A percentile compares a stretch with the other conserved stretches of the same genome.
Evolutionary conservation across 2,888 invertebrate genomes (phyloP).

Genomic region (Drosophila stalkeri): DNA sequence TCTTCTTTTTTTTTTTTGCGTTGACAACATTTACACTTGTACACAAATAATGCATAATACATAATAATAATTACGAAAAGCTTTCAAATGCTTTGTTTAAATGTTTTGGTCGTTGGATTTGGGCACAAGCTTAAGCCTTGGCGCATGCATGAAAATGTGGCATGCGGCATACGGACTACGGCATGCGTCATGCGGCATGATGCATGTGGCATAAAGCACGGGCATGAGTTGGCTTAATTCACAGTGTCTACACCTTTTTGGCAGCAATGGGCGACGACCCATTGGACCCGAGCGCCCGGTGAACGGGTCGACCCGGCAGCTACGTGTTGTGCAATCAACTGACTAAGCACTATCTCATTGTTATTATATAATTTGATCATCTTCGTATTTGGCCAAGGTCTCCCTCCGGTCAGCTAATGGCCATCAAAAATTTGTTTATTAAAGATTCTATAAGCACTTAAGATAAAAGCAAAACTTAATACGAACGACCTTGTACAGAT

Average conservation of each 20-base stretch:
- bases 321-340: slow-evolving; percentile 30
- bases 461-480: slow-evolving; percentile 11
- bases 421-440: slow-evolving; percentile 25
- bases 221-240: slow-evolving; percentile 48
- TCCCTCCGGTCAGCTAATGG: slow-evolving; percentile 36
- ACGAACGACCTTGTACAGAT: not conserved
- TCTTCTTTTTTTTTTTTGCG: slow-evolving; percentile 23
- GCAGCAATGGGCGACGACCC: slow-evolving; percentile 1
- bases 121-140: slow-evolving; percentile 39
- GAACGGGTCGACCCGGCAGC: slow-evolving; percentile 42
- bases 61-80: slow-evolving; percentile 75
- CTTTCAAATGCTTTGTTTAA: slow-evolving; percentile 60
- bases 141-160: slow-evolving; percentile 28
- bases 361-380: slow-evolving; percentile 21
- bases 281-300: slow-evolving; percentile 11
- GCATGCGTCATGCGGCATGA: slow-evolving; percentile 22
- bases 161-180: slow-evolving; percentile 12
- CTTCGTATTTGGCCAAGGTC: slow-evolving; percentile 8
- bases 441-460: slow-evolving; percentile 26
- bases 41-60: slow-evolving; percentile 66
- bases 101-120: slow-evolving; percentile 45
- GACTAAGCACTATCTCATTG: slow-evolving; percentile 46
- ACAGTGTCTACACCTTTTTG: slow-evolving; percentile 27
- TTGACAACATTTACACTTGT: slow-evolving; percentile 65
- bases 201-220: slow-evolving; percentile 31